These are phyloP conservation scores for Drosophila demipolita DNA, from an alignment of 2,888 invertebrate species.

Conservation along the genomic window DNA sequence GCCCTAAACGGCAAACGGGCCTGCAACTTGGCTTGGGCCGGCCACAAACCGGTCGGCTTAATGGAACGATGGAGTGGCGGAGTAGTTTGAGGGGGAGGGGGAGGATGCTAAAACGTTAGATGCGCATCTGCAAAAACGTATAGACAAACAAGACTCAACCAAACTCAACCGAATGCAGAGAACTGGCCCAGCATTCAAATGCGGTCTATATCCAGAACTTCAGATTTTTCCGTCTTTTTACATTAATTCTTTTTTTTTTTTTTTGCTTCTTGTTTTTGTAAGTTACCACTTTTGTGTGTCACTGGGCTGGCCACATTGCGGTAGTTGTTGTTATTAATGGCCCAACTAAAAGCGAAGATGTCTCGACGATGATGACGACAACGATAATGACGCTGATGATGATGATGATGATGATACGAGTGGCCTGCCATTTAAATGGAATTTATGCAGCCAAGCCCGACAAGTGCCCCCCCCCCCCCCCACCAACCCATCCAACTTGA, in stretches of 20 bases:
- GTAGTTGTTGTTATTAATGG: slow-evolving; percentile 70
- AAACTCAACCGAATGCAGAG: slow-evolving; percentile 37
- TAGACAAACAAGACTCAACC: slow-evolving; percentile 34
- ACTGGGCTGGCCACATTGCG: slow-evolving; percentile 77
- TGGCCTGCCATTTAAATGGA: slow-evolving; percentile 76
- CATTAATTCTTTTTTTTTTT: slow-evolving; percentile 15
- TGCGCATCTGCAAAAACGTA: slow-evolving; percentile 69
- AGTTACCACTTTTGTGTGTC: slow-evolving; percentile 72
- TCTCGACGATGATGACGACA: slow-evolving; percentile 39
- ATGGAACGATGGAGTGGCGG: slow-evolving; percentile 10
- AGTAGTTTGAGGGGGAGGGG: background rate
- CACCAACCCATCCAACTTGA: slow-evolving; percentile 12
- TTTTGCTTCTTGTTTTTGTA: slow-evolving; percentile 18
- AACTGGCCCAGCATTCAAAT: slow-evolving; percentile 65
- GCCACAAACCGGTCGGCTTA: slow-evolving; percentile 71
- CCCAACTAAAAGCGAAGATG: slow-evolving; percentile 65
- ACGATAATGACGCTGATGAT: slow-evolving; percentile 25
- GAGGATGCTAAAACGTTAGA: slow-evolving; percentile 3
- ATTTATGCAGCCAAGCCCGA: slow-evolving; percentile 72
- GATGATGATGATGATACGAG: slow-evolving; percentile 29
- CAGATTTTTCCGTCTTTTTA: slow-evolving; percentile 7
- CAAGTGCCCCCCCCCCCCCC: slow-evolving; percentile 16
- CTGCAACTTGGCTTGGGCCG: slow-evolving; percentile 61
- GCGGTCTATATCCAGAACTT: slow-evolving; percentile 47
- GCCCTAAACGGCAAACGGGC: slow-evolving; percentile 68